A percentile compares a stretch with the other conserved stretches of the same genome.
phyloP scores from a whole-genome alignment of 2,797 vertebrate species.

The Enteromius treurensis region DNA sequence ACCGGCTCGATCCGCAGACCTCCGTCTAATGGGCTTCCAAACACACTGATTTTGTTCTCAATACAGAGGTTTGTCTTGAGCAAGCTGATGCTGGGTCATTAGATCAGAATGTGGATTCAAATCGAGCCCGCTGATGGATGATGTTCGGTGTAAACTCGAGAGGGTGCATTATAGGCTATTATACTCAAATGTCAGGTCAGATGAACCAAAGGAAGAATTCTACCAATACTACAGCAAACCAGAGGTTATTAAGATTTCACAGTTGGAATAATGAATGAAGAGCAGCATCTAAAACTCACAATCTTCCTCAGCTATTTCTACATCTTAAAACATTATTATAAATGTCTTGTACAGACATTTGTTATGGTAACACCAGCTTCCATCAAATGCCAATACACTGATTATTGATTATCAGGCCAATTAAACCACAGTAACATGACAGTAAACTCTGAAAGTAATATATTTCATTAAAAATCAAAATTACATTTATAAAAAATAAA shows the following conservation, averaged over 20 bases:
- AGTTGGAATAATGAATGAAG: background rate
- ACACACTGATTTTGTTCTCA: background rate
- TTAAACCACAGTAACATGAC: background rate
- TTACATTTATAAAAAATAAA: too few relatives aligned
- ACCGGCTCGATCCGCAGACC: conserved; percentile 1
- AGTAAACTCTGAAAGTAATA: background rate
- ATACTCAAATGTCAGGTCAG: background rate
- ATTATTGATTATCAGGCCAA: background rate
- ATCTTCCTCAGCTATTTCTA: background rate
- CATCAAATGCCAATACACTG: background rate
- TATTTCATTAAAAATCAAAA: too few relatives aligned
- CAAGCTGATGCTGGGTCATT: background rate
- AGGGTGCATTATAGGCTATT: background rate
- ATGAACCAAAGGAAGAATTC: background rate
- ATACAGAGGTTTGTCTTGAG: background rate
- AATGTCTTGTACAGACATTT: background rate
- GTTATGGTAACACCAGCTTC: background rate
- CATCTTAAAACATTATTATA: background rate
- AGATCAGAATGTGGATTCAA: background rate
- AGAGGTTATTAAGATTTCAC: background rate
- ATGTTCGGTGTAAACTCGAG: background rate
- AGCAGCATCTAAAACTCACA: background rate
- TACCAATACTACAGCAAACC: too few relatives aligned
- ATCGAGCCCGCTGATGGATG: background rate
- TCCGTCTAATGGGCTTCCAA: conserved; percentile 26